These are phyloP conservation scores for Brachyalestes nurse DNA, from an alignment of 2,797 vertebrate species.

Conservation along the genomic window DNA sequence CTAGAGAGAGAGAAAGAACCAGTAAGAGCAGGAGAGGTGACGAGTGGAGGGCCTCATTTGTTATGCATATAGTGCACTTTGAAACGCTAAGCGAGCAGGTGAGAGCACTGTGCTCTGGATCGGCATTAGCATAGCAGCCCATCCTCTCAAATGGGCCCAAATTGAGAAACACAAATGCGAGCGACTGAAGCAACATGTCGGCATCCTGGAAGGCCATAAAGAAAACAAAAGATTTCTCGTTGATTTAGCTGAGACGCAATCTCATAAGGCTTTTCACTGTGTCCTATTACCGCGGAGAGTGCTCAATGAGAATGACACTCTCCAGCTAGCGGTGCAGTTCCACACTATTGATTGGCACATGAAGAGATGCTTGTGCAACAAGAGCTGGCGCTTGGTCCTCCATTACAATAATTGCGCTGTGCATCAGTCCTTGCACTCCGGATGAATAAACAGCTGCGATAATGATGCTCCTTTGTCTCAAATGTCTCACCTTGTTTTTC, in stretches of 20 bases:
- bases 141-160: background rate
- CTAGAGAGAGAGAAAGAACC: background rate
- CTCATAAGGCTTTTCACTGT: conserved; percentile 73
- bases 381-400: conserved; percentile 77
- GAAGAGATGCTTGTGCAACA: conserved; percentile 80
- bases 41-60: conserved; percentile 37
- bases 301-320: conserved; percentile 71
- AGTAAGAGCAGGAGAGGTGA: conserved; percentile 43
- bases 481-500: conserved; percentile 32
- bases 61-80: conserved; percentile 14
- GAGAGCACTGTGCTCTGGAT: conserved; percentile 19
- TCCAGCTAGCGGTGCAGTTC: conserved; percentile 66
- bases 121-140: background rate
- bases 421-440: conserved; percentile 65
- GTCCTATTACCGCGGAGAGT: conserved; percentile 79
- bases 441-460: conserved; percentile 74
- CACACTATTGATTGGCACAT: conserved; percentile 78
- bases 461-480: conserved; percentile 72
- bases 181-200: background rate
- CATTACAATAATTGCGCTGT: conserved; percentile 79
- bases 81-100: conserved; percentile 24
- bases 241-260: conserved; percentile 69
- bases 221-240: conserved; percentile 63
- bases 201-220: conserved; percentile 55
- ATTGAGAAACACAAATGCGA: conserved; percentile 13